Base-by-base conservation (phyloP, 2,113 vertebrate species). In the Lophura nycthemera region DNA sequence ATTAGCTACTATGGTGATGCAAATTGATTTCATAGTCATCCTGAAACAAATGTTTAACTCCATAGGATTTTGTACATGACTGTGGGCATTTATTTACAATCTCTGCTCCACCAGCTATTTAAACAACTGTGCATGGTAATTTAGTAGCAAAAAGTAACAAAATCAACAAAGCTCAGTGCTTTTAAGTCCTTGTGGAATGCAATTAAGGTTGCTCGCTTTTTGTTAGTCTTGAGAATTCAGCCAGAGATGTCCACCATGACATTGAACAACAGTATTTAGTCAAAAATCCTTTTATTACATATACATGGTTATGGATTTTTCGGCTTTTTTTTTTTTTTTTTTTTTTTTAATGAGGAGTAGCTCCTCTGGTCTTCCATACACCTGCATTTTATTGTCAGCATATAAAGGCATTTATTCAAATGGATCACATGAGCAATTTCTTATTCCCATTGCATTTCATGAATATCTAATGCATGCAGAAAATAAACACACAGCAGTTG, bases 1-100 rank as follows among this genome's bases (percentile, higher is more conserved):
- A 92, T 93, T 95, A 94, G 91, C 95, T 85, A 70, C 92, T 94
- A 73, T 89, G 89, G 92, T 89, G 74, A 95, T 90, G 67, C 61
- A 94, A 96, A 96, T 42, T 79, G 74, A 79, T 92, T 94, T 87
- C 65, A 89, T 0, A 6, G 74, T 63, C 71, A 85, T 93, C 87
- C 61, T 83, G 57, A 92, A 94, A 50, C 74, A 90, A 90, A 90
- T 79, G 86, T 92, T 78, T 88, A 92, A 59, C 84, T 92, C 81
- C 24, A 34, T 45, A 69, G 86, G 86, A 79, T 89, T 95, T 93
- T 79, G 59, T 69, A 82, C 16, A 3, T 69, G 74, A 81, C 83
- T 84, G 57, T 54, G 69, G 80, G 76, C 65, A 86, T 88, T 77
- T 86, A 82, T 93, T 95, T 93, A 93, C 89, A 61, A 54, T 30